These are phyloP conservation scores for Amphiura filiformis DNA, from an alignment of 35 echinoderm and acorn worm species.

Conservation along the genomic window DNA sequence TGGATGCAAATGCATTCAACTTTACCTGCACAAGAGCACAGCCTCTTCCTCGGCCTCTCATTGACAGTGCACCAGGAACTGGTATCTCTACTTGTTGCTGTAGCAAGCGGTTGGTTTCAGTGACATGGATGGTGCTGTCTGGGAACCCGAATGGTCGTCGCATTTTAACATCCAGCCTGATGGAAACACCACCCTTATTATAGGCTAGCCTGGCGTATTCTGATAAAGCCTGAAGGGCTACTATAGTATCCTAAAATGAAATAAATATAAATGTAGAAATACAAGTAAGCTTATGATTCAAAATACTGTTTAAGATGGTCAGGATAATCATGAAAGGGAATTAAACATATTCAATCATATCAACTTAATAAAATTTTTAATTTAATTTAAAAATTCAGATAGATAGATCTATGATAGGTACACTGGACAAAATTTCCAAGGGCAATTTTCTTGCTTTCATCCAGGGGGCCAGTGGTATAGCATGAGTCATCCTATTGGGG, in stretches of 20 bases:
- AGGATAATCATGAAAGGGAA: too few species aligned
- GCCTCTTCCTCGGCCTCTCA: constrained; percentile 45
- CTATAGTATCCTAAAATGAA: constrained; percentile 69
- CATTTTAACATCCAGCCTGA: neutral
- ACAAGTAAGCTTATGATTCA: too few species aligned
- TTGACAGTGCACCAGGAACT: constrained; percentile 28
- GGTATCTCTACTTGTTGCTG: constrained; percentile 43
- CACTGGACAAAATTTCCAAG: too few species aligned
- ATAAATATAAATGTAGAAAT: neutral
- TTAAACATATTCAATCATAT: too few species aligned
- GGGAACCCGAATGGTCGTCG: neutral
- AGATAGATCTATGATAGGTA: too few species aligned
- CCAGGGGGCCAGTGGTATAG: too few species aligned
- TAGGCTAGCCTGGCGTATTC: constrained; percentile 58
- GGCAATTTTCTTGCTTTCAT: too few species aligned
- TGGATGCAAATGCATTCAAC: too few species aligned
- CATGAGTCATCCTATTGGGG: too few species aligned
- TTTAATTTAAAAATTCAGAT: too few species aligned
- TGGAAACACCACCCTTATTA: constrained; percentile 20
- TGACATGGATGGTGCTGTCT: neutral
- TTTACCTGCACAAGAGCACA: constrained; percentile 78
- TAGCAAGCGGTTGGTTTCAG: constrained; percentile 48
- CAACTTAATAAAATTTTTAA: too few species aligned
- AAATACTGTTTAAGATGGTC: too few species aligned
- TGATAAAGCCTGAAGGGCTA: constrained; percentile 65